Evolutionary conservation across 2,797 vertebrate species (phyloP).

Genomic region (Cynopterus sphinx): DNA sequence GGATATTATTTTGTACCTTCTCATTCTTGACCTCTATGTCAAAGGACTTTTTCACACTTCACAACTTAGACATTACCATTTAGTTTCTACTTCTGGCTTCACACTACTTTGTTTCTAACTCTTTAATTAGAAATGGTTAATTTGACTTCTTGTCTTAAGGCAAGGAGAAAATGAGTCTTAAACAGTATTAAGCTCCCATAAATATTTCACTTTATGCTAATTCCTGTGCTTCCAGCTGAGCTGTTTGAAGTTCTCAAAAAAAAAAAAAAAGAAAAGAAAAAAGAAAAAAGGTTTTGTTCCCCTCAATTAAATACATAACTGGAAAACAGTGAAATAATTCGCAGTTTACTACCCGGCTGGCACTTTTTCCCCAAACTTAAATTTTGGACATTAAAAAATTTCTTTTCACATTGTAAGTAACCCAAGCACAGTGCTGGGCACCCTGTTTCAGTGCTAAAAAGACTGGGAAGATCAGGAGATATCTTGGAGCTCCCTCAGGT

Average conservation of each 20-base stretch:
- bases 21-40: conserved; percentile 36
- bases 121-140: conserved; percentile 82
- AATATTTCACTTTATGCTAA: conserved; percentile 85
- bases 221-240: conserved; percentile 81
- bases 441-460: not conserved
- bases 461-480: not conserved
- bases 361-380: conserved; percentile 47
- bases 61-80: not conserved
- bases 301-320: conserved; percentile 73
- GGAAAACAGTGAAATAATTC: conserved; percentile 65
- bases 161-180: conserved; percentile 83
- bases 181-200: conserved; percentile 82
- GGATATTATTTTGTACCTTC: not conserved
- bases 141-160: conserved; percentile 77
- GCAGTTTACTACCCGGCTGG: conserved; percentile 25
- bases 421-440: not conserved
- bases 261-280: not conserved
- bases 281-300: conserved; percentile 67
- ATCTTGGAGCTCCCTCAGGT: conserved; percentile 84
- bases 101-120: conserved; percentile 69
- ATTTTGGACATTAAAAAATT: conserved; percentile 4
- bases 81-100: conserved; percentile 49
- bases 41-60: conserved; percentile 44
- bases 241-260: conserved; percentile 78
- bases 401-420: conserved; percentile 39